A percentile compares a stretch with the other conserved stretches of the same genome.
Evolutionary conservation across 2,797 vertebrate genomes (phyloP).

Genomic region (Falco rusticolus): DNA sequence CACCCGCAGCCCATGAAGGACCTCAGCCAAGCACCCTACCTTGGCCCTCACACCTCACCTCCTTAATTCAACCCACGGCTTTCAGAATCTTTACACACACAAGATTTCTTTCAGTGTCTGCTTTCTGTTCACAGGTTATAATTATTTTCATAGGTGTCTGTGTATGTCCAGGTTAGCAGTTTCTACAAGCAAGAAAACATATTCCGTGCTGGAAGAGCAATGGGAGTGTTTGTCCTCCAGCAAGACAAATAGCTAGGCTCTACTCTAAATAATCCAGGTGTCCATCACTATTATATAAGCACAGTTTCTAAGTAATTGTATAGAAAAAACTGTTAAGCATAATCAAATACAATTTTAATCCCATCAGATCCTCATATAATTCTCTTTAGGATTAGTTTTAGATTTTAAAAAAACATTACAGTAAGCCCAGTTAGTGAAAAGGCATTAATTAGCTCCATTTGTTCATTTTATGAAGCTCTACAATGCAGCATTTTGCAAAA

Average conservation of each 20-base stretch:
- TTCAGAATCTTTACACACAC: background rate
- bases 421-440: background rate
- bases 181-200: background rate
- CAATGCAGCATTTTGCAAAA: background rate
- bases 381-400: conserved; percentile 1
- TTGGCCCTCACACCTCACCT: background rate
- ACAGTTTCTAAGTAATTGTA: background rate
- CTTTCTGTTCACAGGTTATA: background rate
- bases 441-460: background rate
- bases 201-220: background rate
- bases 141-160: background rate
- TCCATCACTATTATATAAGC: background rate
- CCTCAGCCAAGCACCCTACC: background rate
- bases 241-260: background rate
- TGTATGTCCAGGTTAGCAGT: background rate
- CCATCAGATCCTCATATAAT: background rate
- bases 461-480: background rate
- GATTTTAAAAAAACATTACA: background rate
- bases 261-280: background rate
- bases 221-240: background rate
- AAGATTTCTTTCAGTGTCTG: background rate
- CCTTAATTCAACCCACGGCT: background rate
- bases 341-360: background rate
- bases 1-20: rapidly evolving
- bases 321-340: background rate